A percentile compares a stretch with the other conserved stretches of the same genome.
Conservation (phyloP, 37 sponge, comb jelly and placozoan species). For the Chondrilla cf. caribensis region DNA sequence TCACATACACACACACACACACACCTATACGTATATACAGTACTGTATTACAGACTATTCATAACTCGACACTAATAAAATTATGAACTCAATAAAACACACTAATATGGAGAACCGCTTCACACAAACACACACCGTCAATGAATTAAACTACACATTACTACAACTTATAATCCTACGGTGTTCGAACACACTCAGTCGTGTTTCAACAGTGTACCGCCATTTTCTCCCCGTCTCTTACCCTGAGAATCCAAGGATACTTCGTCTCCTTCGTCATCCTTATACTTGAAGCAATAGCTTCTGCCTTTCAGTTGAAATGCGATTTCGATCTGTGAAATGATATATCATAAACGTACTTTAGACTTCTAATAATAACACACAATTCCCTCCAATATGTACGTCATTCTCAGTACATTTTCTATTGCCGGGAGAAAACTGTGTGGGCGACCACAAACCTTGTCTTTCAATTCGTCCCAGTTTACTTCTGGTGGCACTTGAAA, state of each 20-base stretch:
- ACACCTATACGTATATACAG: no score
- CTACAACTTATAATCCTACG: no score
- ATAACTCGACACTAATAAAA: no score
- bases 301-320: not conserved
- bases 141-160: no score
- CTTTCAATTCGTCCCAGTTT: not conserved
- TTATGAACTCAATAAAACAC: no score
- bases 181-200: no score
- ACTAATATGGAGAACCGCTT: no score
- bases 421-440: not conserved
- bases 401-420: not conserved
- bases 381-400: no score
- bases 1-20: no score
- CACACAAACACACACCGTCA: no score
- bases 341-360: not conserved
- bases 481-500: not conserved
- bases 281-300: not conserved
- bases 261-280: slow-evolving; percentile 9
- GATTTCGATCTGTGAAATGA: not conserved
- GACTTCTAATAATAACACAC: not conserved
- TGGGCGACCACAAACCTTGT: not conserved
- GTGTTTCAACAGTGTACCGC: no score
- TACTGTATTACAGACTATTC: no score
- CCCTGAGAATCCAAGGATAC: slow-evolving; percentile 18
- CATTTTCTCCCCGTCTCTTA: not conserved